Base-by-base conservation (phyloP, 1,140 invertebrate species). In the Cydia splendana region DNA sequence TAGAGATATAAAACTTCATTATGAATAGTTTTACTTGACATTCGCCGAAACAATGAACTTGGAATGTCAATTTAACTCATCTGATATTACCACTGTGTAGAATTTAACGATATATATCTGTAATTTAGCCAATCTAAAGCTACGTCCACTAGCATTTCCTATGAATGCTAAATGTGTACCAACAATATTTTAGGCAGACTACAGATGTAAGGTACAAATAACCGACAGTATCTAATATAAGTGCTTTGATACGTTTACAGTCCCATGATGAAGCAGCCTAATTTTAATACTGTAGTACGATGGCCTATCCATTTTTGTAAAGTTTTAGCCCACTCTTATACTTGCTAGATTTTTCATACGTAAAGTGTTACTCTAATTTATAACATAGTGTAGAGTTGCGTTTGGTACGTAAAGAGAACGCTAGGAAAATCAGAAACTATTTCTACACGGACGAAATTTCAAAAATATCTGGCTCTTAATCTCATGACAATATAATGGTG, bases 271-370 rank as follows among this genome's bases (percentile, higher is more conserved):
- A 34, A 28, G 42, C 30, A 74, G 79, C 80, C 77, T 81, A 81
- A 77, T 77, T 80, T 79, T 76, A 77, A 73, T 71, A 77, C 18
- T 20, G 38, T 76, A 65, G 75, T 42, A 20, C 38, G 57, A 83
- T 76, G 84, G 84, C 84, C 81, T 84, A 86, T 78, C 77, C 79
- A 77, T 48, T 67, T 77, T 78, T 83, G 71, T 80, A 82, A 84
- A 79, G 77, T 77, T 78, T 79, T 62, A 76, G 78, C 77, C 82
- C 82, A 80, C 77, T 62, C 42, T 79, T 78, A 78, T 81, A 82
- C 78, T 81, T 81, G 85, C 79, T 89, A 88, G 84, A 81, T 73
- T 82, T 84, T 84, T 89, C 83, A 87, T 91, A 87, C 83, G 85
- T 89, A 88, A 87, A 83, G 65, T 81, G 86, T 85, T 82, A 82